A percentile compares a stretch with the other conserved stretches of the same genome.
phyloP scores from a whole-genome alignment of 2,797 vertebrate genomes.

The Bovichtus variegatus region DNA sequence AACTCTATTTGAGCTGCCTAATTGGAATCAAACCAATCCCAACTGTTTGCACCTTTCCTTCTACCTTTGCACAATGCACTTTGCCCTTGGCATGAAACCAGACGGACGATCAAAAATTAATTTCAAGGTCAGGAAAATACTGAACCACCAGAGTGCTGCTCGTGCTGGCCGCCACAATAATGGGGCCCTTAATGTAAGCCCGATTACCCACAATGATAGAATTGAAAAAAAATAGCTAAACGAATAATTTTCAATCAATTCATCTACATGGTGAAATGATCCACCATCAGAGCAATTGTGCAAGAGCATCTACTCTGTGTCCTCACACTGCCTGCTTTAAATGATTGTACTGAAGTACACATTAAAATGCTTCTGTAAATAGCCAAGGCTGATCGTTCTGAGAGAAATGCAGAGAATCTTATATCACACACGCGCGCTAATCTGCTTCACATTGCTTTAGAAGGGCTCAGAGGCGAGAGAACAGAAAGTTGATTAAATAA shows the following conservation, averaged over 20 bases:
- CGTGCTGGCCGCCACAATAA: not conserved
- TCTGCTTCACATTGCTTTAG: slow-evolving; percentile 8
- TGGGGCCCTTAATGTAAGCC: not conserved
- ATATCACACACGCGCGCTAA: not conserved
- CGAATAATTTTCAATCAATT: no score
- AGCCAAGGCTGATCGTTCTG: not conserved
- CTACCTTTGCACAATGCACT: not conserved
- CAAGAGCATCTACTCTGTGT: not conserved
- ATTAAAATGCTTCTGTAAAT: not conserved
- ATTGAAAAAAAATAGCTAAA: no score
- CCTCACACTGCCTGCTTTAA: not conserved
- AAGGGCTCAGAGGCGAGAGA: slow-evolving; percentile 4
- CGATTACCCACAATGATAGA: not conserved
- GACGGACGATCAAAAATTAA: no score
- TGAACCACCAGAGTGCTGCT: not conserved
- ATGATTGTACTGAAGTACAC: not conserved
- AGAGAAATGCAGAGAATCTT: not conserved
- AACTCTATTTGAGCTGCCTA: not conserved
- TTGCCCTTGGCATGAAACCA: no score
- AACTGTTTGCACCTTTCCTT: not conserved
- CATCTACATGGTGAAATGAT: not conserved
- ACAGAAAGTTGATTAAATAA: slow-evolving; percentile 77
- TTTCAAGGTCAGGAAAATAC: no score
- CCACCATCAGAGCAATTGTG: not conserved
- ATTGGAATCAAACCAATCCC: not conserved